phyloP scores from a whole-genome alignment of 1,140 invertebrate species.

The Drosophila busckii region DNA sequence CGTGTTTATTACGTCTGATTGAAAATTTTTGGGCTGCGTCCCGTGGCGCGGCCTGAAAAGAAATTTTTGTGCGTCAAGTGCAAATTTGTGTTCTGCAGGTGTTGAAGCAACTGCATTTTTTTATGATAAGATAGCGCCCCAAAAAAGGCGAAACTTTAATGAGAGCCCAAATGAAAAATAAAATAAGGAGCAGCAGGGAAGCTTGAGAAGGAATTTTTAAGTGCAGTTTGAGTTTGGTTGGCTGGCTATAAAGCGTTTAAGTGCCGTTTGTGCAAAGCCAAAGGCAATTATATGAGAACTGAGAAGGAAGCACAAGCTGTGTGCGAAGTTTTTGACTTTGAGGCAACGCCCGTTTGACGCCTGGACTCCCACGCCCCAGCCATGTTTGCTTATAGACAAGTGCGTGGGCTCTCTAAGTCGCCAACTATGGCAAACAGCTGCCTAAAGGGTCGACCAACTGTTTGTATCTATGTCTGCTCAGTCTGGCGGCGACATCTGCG shows the following conservation, averaged over 20 bases:
- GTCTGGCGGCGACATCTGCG: slow-evolving; percentile 56
- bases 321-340: slow-evolving; percentile 11
- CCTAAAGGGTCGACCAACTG: slow-evolving; percentile 35
- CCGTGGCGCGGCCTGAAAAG: slow-evolving; percentile 35
- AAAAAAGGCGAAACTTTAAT: slow-evolving; percentile 55
- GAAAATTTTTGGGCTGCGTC: slow-evolving; percentile 57
- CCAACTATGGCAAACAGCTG: slow-evolving; percentile 42
- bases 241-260: slow-evolving; percentile 32
- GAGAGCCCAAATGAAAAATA: slow-evolving; percentile 27
- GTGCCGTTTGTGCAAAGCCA: slow-evolving; percentile 19
- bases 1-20: slow-evolving; percentile 66
- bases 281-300: slow-evolving; percentile 30
- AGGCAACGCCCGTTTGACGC: no score
- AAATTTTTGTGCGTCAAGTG: slow-evolving; percentile 60
- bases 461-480: neutral
- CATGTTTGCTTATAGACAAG: slow-evolving; percentile 43
- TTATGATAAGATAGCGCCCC: slow-evolving; percentile 71
- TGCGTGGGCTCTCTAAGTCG: slow-evolving; percentile 44
- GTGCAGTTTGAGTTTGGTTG: neutral
- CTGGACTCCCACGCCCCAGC: no score
- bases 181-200: neutral
- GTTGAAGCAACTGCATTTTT: slow-evolving; percentile 69
- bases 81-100: slow-evolving; percentile 70
- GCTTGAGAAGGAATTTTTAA: neutral
- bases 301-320: neutral